Base-by-base conservation (phyloP, 1,140 invertebrate species). In the Penaeus vannamei region DNA sequence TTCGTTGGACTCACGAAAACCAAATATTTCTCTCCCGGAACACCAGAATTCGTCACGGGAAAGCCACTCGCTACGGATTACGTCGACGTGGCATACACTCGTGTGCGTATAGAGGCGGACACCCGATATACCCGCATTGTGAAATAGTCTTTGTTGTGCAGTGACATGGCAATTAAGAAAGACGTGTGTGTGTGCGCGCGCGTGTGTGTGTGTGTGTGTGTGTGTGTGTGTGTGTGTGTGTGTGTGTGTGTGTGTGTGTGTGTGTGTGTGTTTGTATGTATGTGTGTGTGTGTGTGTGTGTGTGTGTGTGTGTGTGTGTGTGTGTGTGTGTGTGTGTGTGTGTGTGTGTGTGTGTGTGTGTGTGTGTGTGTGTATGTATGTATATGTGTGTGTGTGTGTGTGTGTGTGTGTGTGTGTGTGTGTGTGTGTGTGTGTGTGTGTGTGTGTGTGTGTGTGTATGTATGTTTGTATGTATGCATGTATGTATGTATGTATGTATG, bases 21-120 rank as follows among this genome's bases (percentile, higher is more conserved):
- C 20, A 60, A 32, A 26, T 66, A 60, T 29, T 62, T 84, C 83
- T 84, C 60, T 83, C 83, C 83, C 42, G 29, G 22, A 32, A 22
- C 61, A 4, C 83, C 29, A 77, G 19, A 8, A 10, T 32, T 36
- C 72, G 19, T 36, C 72, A 20, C 72, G 36, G 36, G 36, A 42
- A 42, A 42, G 8, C 4, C 36, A 42, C 36, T 42, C 36, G 36
- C 4, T 7, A 42, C 36, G 36, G 36, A 42, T 42, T 42, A 7
- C 36, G 36, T 42, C 36, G 36, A 42, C 36, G 36, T 42, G 36
- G 36, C 36, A 42, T 42, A 42, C 36, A 42, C 36, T 42, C 36
- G 36, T 42, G 36, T 7, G 36, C 36, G 36, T 42, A 42, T 42
- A 42, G 36, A 42, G 36, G 36, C 36, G 36, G 36, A 7, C 4